A percentile compares a stretch with the other conserved stretches of the same genome.
These are phyloP conservation scores for Trogon surrucura DNA, from an alignment of 2,113 vertebrate species.

Conservation along the genomic window DNA sequence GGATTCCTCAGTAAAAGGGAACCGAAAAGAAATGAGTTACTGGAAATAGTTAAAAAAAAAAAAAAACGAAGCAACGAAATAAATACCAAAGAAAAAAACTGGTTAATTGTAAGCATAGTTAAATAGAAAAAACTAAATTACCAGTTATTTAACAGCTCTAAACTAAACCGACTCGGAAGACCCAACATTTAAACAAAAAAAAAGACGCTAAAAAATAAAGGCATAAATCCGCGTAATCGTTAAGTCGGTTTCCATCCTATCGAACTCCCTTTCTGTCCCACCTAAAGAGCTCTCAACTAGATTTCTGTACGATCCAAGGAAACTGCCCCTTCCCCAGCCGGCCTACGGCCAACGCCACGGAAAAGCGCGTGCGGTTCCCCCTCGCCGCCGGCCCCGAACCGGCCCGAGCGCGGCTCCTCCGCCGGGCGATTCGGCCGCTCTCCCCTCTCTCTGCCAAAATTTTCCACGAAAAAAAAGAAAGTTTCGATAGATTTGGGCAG, in stretches of 20 bases:
- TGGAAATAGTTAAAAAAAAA: constrained; percentile 28
- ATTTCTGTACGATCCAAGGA: constrained; percentile 5
- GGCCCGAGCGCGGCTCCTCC: background rate
- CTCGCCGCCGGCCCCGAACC: background rate
- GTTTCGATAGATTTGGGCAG: background rate
- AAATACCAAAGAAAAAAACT: constrained; percentile 82
- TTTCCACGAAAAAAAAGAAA: background rate
- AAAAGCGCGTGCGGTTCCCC: background rate
- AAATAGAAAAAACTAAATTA: constrained; percentile 77
- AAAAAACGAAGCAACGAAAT: constrained; percentile 80
- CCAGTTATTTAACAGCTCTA: constrained; percentile 74
- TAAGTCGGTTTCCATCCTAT: constrained; percentile 58
- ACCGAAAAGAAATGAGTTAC: constrained; percentile 43
- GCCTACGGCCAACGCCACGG: background rate
- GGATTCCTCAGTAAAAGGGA: constrained; percentile 60
- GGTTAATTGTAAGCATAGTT: constrained; percentile 79
- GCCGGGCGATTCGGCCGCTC: background rate
- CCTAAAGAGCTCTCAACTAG: constrained; percentile 27
- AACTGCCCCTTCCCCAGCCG: background rate
- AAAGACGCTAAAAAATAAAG: constrained; percentile 78
- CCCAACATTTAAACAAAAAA: constrained; percentile 72
- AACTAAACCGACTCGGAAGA: constrained; percentile 75
- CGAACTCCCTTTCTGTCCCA: background rate
- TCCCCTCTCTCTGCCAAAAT: background rate
- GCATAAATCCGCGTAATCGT: constrained; percentile 78